phyloP scores from a whole-genome alignment of 2,888 invertebrate species.

The Copidosoma aretas region DNA sequence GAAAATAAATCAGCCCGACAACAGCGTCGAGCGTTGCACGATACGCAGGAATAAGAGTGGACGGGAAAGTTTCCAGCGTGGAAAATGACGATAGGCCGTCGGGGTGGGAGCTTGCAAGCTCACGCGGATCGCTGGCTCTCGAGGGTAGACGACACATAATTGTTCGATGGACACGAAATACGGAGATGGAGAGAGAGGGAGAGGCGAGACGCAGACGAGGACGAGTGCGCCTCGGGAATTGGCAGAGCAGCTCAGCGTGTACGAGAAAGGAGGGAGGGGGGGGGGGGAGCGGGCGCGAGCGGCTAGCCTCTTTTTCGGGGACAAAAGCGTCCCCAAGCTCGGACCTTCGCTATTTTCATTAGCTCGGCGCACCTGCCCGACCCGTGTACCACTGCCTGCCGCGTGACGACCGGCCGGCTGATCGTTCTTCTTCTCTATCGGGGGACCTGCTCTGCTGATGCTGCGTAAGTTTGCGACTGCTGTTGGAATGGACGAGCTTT shows the following conservation, averaged over 20 bases:
- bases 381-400: background rate
- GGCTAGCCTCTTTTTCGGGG: slow-evolving; percentile 35
- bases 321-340: slow-evolving; percentile 30
- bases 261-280: background rate
- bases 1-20: too few species aligned
- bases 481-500: background rate
- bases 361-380: slow-evolving; percentile 14
- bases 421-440: background rate
- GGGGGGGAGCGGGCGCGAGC: background rate
- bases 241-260: slow-evolving; percentile 19
- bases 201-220: background rate
- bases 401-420: slow-evolving; percentile 1
- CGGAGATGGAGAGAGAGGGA: background rate
- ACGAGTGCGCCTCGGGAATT: slow-evolving; percentile 19
- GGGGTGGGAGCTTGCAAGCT: background rate
- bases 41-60: too few species aligned
- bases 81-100: too few species aligned
- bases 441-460: background rate
- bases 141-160: background rate
- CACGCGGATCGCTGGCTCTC: background rate
- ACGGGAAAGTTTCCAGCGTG: too few species aligned
- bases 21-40: too few species aligned
- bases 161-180: background rate
- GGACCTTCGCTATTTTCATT: slow-evolving; percentile 42
- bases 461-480: background rate